Conservation (phyloP, 2,888 invertebrate genomes). For the Ophioninae sp. region DNA sequence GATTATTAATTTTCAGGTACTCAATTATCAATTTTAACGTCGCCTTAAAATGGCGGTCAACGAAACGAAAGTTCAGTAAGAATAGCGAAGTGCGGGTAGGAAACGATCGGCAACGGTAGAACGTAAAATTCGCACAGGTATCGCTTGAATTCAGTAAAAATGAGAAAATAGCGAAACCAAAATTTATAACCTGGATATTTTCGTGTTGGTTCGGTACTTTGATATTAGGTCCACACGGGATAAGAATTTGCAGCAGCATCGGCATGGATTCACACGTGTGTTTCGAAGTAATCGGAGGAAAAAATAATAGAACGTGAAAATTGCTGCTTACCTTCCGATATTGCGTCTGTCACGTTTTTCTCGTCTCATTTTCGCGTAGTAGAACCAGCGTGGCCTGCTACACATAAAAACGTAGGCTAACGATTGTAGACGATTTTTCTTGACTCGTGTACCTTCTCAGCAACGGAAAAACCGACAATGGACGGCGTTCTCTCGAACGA, state of each 20-base stretch:
- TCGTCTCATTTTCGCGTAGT: background rate
- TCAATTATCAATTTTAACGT: no score
- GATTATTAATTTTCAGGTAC: no score
- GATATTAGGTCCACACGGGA: background rate
- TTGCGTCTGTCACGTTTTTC: constrained; percentile 10
- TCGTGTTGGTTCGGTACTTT: background rate
- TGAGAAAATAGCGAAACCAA: background rate
- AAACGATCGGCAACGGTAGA: background rate
- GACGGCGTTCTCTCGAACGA: background rate
- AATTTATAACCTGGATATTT: background rate
- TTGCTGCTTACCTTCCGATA: background rate
- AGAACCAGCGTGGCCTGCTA: background rate
- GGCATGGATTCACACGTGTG: background rate
- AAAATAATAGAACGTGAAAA: background rate
- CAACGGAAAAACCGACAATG: background rate
- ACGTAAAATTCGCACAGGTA: background rate
- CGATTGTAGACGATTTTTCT: background rate
- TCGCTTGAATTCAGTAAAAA: background rate
- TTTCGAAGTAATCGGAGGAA: background rate
- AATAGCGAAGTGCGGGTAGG: background rate
- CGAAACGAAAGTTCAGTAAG: background rate
- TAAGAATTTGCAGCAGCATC: background rate
- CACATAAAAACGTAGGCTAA: background rate
- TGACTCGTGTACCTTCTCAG: background rate
- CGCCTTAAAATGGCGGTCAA: no score